These are phyloP conservation scores for Eulithis testata DNA, from an alignment of 2,888 invertebrate genomes.

Conservation along the genomic window DNA sequence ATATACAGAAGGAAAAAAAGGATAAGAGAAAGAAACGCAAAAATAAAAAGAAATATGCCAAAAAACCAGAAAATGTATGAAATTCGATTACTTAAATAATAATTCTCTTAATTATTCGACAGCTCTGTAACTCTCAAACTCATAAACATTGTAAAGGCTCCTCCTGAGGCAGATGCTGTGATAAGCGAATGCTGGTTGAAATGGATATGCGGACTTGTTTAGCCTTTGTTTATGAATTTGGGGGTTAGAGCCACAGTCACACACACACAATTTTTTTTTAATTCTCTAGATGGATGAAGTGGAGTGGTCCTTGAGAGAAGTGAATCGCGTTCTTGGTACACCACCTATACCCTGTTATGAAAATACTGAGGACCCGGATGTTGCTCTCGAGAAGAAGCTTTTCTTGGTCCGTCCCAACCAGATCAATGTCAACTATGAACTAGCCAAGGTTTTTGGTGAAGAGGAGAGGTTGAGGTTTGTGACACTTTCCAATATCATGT, in stretches of 20 bases:
- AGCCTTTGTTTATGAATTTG: too few species aligned
- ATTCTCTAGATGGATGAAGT: conserved; percentile 63
- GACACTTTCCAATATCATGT: not conserved
- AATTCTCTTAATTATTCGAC: not conserved
- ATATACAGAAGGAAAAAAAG: conserved; percentile 5
- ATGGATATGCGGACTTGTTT: too few species aligned
- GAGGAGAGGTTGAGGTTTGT: conserved; percentile 11
- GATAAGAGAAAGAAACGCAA: conserved; percentile 27
- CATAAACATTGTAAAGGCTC: too few species aligned
- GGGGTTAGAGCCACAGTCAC: too few species aligned
- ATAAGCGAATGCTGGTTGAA: too few species aligned
- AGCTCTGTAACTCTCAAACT: too few species aligned
- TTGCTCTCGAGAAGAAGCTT: conserved; percentile 6
- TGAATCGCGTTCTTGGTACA: conserved; percentile 55
- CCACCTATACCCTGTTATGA: not conserved
- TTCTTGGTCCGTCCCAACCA: conserved; percentile 14
- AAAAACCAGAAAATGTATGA: conserved; percentile 14
- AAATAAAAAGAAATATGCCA: conserved; percentile 20
- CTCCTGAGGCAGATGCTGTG: too few species aligned
- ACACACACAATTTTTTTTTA: not conserved
- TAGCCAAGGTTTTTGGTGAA: conserved; percentile 20
- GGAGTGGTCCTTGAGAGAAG: conserved; percentile 58
- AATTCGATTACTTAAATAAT: not conserved
- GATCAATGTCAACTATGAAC: conserved; percentile 24
- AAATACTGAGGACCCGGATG: not conserved